Base-by-base conservation (phyloP, 53 echinoderm and acorn worm genomes). In the Holothuria scabra region DNA sequence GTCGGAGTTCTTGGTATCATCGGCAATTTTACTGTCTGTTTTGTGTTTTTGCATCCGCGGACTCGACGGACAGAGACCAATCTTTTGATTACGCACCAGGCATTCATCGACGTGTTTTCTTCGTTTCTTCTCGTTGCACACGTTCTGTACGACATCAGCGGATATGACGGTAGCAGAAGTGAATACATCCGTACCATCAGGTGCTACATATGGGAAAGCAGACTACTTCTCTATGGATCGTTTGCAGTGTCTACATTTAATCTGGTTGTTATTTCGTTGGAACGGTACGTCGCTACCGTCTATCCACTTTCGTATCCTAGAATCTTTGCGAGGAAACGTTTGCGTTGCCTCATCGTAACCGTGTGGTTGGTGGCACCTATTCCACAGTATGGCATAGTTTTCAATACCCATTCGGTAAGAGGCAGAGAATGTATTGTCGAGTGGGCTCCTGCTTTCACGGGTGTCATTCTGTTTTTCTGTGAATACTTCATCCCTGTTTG, bases 1-100 rank as follows among this genome's bases (percentile, higher is more conserved):
- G 67, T 85, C 5, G 91, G 91, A 12, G 25, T 71, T 0, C 41
- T 82, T 5, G 91, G 91, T 3, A 82, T 90, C 13, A 20, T 90
- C 1, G 93, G 93, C 10, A 93, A 93, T 60, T 66, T 87, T 24
- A 57, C 84, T 1, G 93, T 93, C 38, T 90, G 87, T 35, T 83
- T 90, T 18, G 86, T 95, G n/a, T 63, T 95, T 23, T 57, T 83
- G 6, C 87, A 87, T 24, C 82, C 83, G 11, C 67, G 91, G 8
- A 90, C 84, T 18, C 79, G 74, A n/a, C 83, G 89, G 29, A 89
- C 91, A 65, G 56, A 91, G 41, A 91, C 91, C n/a, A 95, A 93
- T 28, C 61, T 76, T 12, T 85, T 95, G 13, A 93, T 95, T 25
- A 85, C 89, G 30, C 89, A 93, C 48, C 95, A 95, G 70, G 93